phyloP scores from a whole-genome alignment of 2,113 vertebrate genomes.

The Ovis aries region ARS-UI_Ramb_v3.0 NC_056075.1:11804001-11804500 shows the following conservation, averaged over 20 bases:
- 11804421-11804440: background rate
- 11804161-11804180: background rate
- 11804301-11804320: background rate
- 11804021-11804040: background rate
- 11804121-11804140: background rate
- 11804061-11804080: background rate
- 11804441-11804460: background rate
- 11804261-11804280: background rate
- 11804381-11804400: background rate
- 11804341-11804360: background rate
- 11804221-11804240: background rate
- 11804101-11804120: background rate
- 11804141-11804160: background rate
- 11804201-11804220: background rate
- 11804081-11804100: background rate
- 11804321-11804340: background rate
- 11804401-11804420: background rate
- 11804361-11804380: background rate
- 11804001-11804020: background rate
- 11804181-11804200: rapidly evolving
- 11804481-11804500: background rate
- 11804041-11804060: background rate
- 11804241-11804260: background rate
- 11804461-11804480: background rate
- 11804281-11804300: background rate